Evolutionary conservation across 35 echinoderm and acorn worm genomes (phyloP), one percentile per base, ranked within the genome.

Genomic region (Nesometra sesokonis): DNA sequence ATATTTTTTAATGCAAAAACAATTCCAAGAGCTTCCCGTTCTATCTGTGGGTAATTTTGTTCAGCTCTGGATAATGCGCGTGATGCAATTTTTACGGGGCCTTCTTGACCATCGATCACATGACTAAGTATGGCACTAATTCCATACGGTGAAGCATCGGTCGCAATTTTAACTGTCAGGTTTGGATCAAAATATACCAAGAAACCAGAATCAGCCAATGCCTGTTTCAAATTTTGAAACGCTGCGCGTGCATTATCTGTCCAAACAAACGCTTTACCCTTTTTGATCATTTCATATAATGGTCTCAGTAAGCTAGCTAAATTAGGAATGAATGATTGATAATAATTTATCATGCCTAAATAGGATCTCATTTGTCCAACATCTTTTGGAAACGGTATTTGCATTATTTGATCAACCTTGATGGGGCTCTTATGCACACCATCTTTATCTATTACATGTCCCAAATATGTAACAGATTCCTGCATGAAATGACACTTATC

Each of bases 401-500:
- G 29, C n/a, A 67, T 21, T 30, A 86, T 86, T 76, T 86, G 35
- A 4, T 77, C 34, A 33, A 86, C 36, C 30, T 86, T 86, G n/a
- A 78, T 30, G 11, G 78, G 19, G 17, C 39, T 35, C 35, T 82
- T 89, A 81, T 83, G 80, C 0, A 89, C 87, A 33, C 87, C 87
- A 5, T 82, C n/a, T n/a, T n/a, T n/a, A n/a, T n/a, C 38, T 34
- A 89, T 89, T 3, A 82, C 40, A 35, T 82, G 87, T 17, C 87
- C 87, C 46, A 89, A 83, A 36, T 82, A 89, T 47, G 36, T 5
- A 29, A 89, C 82, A 35, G 82, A 85, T 37, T 90, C 57, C 32
- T 90, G 67, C 52, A 84, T 67, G 76, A 79, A 90, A 30, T 33
- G 3, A 79, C 88, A 89, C 32, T 89, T 89, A 47, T 88, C 80